These are phyloP conservation scores for Xiphorhynchus erythropygius DNA, from an alignment of 2,797 vertebrate species.

Conservation along the genomic window DNA sequence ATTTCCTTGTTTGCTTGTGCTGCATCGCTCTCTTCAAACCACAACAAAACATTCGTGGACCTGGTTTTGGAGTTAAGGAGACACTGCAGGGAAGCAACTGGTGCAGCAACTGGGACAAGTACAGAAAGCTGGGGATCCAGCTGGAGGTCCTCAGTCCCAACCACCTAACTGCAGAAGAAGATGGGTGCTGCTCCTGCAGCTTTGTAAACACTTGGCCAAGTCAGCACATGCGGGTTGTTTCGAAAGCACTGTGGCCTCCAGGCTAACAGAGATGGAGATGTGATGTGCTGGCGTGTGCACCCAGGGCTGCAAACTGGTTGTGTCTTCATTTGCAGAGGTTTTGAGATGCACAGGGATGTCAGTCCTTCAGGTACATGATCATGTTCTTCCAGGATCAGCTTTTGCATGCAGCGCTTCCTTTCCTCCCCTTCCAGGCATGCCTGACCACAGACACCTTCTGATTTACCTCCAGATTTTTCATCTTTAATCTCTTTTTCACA, in stretches of 20 bases:
- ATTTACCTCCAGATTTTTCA: neutral
- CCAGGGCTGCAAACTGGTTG: neutral
- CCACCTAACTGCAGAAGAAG: rapidly evolving
- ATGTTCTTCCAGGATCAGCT: neutral
- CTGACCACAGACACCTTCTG: neutral
- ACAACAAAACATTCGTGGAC: neutral
- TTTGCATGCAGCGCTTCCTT: neutral
- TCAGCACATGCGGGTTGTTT: rapidly evolving
- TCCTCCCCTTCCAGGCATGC: neutral
- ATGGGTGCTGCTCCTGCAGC: neutral
- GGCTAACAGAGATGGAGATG: neutral
- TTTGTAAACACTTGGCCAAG: neutral
- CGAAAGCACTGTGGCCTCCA: neutral
- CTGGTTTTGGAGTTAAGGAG: neutral
- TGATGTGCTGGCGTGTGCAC: rapidly evolving
- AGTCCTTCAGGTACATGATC: neutral
- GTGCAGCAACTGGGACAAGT: slow-evolving; percentile 67
- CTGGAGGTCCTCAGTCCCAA: neutral
- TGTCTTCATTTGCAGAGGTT: neutral
- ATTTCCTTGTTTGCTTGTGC: slow-evolving; percentile 25
- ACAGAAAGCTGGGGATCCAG: slow-evolving; percentile 32
- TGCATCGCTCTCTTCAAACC: neutral
- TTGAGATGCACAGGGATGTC: neutral
- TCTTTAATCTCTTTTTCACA: neutral
- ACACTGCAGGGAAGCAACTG: slow-evolving; percentile 44